Percentiles rank a stretch among this genome's conserved stretches.
These are phyloP conservation scores for Tetropium fuscum DNA, from an alignment of 2,888 invertebrate species.

Conservation along the genomic window DNA sequence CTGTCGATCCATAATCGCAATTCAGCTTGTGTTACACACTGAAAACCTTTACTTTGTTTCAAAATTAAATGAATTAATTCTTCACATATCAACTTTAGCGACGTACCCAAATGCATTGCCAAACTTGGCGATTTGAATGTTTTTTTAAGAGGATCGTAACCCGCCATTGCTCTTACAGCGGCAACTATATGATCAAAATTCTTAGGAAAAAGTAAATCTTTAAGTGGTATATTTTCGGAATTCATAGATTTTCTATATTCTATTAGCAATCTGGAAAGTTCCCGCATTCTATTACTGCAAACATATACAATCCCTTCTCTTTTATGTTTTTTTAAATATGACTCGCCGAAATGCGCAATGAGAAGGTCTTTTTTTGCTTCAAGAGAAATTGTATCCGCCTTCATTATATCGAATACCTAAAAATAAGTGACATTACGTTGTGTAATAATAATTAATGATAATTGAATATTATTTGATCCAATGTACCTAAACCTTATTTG, in stretches of 20 bases:
- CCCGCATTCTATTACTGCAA: constrained; percentile 32
- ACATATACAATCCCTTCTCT: constrained; percentile 21
- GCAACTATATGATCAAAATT: constrained; percentile 27
- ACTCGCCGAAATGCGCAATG: constrained; percentile 31
- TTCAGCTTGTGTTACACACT: neutral
- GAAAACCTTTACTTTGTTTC: constrained; percentile 6
- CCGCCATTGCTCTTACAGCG: constrained; percentile 30
- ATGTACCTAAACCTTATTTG: no score
- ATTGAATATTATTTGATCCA: no score
- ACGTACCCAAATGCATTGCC: constrained; percentile 44
- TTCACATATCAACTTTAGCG: constrained; percentile 42
- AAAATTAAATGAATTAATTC: constrained; percentile 23
- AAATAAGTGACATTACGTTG: no score
- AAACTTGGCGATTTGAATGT: constrained; percentile 29
- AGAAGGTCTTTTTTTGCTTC: constrained; percentile 33
- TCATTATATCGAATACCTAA: constrained; percentile 29
- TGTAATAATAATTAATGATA: no score
- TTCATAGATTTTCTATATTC: constrained; percentile 12
- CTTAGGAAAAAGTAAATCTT: constrained; percentile 18
- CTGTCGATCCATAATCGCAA: neutral
- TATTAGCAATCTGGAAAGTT: constrained; percentile 31
- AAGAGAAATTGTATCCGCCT: constrained; percentile 18
- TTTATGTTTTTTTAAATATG: constrained; percentile 32
- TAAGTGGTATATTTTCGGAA: neutral
- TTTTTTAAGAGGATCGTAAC: constrained; percentile 35